These are phyloP conservation scores for Ceratitis capitata DNA, from an alignment of 1,140 invertebrate species.

Conservation along the genomic window DNA sequence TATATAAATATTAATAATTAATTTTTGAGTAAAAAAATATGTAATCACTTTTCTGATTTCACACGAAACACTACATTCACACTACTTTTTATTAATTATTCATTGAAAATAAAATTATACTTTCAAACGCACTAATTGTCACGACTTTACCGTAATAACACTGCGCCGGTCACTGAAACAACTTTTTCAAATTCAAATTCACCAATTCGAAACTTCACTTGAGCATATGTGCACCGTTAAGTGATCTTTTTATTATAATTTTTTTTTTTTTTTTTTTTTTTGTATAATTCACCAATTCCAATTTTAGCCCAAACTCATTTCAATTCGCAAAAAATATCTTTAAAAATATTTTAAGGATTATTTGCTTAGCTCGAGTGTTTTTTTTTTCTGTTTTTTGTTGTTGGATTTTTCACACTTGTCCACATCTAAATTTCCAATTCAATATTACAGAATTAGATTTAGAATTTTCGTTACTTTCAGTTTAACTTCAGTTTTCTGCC, in stretches of 20 bases:
- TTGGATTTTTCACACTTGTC: not conserved
- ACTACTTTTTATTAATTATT: not conserved
- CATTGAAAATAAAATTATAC: not conserved
- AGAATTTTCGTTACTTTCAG: conserved; percentile 19
- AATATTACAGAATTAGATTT: conserved; percentile 41
- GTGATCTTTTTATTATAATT: not conserved
- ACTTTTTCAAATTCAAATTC: not conserved
- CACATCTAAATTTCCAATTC: conserved; percentile 42
- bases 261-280: not conserved
- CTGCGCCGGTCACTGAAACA: conserved; percentile 13
- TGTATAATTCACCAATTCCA: not conserved
- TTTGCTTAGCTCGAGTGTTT: not conserved
- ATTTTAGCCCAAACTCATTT: not conserved
- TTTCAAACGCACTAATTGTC: not conserved
- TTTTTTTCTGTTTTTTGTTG: not conserved
- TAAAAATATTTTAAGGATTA: conserved; percentile 11
- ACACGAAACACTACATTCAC: too few relatives aligned
- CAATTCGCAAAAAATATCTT: conserved; percentile 15
- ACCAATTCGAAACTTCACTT: not conserved
- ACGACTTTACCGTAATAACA: not conserved
- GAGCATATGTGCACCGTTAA: not conserved
- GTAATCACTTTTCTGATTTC: not conserved
- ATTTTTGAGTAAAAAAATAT: not conserved
- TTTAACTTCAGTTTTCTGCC: not conserved
- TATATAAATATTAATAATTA: not conserved